A percentile compares a stretch with the other conserved stretches of the same genome.
phyloP scores from a whole-genome alignment of 1,140 invertebrate genomes.

The Nasonia longicornis region DNA sequence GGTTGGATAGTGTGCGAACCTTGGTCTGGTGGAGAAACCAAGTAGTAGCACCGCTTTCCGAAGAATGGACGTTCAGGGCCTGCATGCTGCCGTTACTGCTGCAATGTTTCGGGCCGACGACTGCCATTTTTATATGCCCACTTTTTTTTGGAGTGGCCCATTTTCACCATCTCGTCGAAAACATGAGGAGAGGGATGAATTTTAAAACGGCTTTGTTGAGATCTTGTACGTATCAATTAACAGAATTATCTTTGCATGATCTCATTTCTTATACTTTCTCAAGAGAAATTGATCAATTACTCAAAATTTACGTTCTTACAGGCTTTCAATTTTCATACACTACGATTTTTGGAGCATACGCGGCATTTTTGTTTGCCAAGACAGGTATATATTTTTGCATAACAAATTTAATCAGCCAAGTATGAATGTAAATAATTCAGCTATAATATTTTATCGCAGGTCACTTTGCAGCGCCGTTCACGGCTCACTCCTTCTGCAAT shows the following conservation, averaged over 20 bases:
- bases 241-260: neutral
- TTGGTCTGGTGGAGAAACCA: constrained; percentile 90
- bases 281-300: neutral
- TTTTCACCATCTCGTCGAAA: constrained; percentile 91
- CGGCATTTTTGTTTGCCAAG: constrained; percentile 87
- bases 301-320: constrained; percentile 57
- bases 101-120: constrained; percentile 82
- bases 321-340: constrained; percentile 93
- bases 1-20: constrained; percentile 78
- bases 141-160: constrained; percentile 95
- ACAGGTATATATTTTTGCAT: constrained; percentile 70
- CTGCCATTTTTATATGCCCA: constrained; percentile 86
- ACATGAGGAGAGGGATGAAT: constrained; percentile 77
- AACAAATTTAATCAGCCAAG: constrained; percentile 27
- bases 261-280: neutral
- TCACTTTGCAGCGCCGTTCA: constrained; percentile 88
- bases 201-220: constrained; percentile 77
- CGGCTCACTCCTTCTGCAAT: constrained; percentile 95
- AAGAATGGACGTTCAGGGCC: constrained; percentile 94
- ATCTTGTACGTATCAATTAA: constrained; percentile 72
- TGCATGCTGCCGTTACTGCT: constrained; percentile 93
- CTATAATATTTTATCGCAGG: constrained; percentile 70
- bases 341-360: constrained; percentile 93
- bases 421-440: constrained; percentile 7
- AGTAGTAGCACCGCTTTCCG: constrained; percentile 91